Percentiles rank a stretch among this genome's conserved stretches.
These are phyloP conservation scores for Phoxinus phoxinus DNA, from an alignment of 2,113 vertebrate genomes.

Conservation along the genomic window DNA sequence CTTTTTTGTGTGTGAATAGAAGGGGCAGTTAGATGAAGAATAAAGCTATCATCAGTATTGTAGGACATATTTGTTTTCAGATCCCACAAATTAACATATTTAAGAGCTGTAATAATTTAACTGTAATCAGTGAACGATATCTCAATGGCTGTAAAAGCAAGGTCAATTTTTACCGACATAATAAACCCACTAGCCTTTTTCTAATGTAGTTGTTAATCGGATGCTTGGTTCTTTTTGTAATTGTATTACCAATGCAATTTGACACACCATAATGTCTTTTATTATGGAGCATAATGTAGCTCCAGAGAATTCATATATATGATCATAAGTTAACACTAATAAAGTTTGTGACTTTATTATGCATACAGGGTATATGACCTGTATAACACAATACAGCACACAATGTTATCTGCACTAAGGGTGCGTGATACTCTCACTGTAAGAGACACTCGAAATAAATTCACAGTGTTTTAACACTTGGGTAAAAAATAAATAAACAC, in stretches of 20 bases:
- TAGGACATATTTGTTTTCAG: background rate
- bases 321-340: background rate
- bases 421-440: background rate
- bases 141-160: background rate
- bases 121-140: background rate
- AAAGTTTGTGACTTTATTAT: background rate
- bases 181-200: constrained; percentile 8
- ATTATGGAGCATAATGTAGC: too few relatives aligned
- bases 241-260: background rate
- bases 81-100: background rate
- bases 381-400: background rate
- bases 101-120: background rate
- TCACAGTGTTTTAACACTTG: background rate
- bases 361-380: background rate
- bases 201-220: background rate
- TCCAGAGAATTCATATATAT: background rate
- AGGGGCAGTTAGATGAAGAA: background rate
- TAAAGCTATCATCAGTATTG: background rate
- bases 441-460: background rate
- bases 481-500: background rate
- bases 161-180: background rate
- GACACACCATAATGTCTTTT: background rate
- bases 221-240: background rate
- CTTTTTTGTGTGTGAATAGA: background rate
- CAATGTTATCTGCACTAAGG: constrained; percentile 8